These are phyloP conservation scores for Myotis lucifugus DNA, from an alignment of 2,113 vertebrate species.

Conservation along the genomic window DNA sequence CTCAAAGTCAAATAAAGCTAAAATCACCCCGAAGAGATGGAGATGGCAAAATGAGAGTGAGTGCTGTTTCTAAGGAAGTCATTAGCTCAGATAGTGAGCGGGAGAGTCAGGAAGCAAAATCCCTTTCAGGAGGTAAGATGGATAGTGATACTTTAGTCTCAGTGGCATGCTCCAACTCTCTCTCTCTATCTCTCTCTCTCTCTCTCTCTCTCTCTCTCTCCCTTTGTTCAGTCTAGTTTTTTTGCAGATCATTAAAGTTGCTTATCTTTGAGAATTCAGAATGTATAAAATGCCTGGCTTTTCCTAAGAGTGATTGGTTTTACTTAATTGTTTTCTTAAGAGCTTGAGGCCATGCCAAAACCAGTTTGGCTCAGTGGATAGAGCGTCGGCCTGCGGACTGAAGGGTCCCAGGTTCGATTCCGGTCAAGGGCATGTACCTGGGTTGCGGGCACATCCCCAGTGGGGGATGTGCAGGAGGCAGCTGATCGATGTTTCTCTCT, in stretches of 20 bases:
- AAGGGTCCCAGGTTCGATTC: too few species aligned
- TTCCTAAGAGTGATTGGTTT: neutral
- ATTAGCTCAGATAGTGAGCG: neutral
- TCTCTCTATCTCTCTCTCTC: neutral
- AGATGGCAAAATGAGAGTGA: neutral
- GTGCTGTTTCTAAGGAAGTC: neutral
- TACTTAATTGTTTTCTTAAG: neutral
- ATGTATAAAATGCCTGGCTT: neutral
- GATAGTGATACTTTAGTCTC: neutral
- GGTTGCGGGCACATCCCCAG: too few species aligned
- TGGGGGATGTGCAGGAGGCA: too few species aligned
- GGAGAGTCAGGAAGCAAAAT: slow-evolving; percentile 23
- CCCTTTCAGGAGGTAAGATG: neutral
- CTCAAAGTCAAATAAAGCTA: neutral
- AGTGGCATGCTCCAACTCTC: neutral
- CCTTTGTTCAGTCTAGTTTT: neutral
- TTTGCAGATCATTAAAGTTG: neutral
- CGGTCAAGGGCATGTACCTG: too few species aligned
- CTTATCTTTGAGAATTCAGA: slow-evolving; percentile 36
- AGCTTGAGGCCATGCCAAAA: neutral
- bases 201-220: too few species aligned
- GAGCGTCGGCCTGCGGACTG: too few species aligned
- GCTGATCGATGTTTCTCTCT: too few species aligned
- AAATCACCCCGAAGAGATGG: neutral
- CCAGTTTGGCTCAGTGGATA: too few species aligned